Evolutionary conservation across 2,113 vertebrate species (phyloP).

Genomic region (Tetraodon nigroviridis): DNA sequence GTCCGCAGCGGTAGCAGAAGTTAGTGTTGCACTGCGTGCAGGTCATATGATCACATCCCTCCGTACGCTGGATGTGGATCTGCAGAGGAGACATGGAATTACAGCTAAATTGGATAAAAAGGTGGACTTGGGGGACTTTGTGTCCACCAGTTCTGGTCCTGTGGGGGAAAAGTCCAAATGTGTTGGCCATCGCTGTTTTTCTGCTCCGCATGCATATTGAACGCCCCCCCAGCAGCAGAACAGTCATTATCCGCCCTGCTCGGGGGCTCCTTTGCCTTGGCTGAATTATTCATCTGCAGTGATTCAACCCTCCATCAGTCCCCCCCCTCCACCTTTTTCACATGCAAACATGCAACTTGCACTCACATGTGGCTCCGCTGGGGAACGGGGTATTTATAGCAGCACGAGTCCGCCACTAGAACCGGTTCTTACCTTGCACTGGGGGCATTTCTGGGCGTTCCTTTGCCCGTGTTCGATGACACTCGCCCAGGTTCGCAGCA

Average conservation of each 20-base stretch:
- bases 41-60: slow-evolving; percentile 98
- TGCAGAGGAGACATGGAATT: slow-evolving; percentile 51
- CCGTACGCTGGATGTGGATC: slow-evolving; percentile 98
- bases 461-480: slow-evolving; percentile 96
- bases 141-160: slow-evolving; percentile 18
- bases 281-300: slow-evolving; percentile 40
- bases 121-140: slow-evolving; percentile 10
- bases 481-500: slow-evolving; percentile 92
- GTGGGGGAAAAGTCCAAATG: slow-evolving; percentile 2
- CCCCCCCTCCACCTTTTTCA: background rate
- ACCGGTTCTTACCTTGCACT: slow-evolving; percentile 82
- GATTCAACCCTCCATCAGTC: slow-evolving; percentile 28
- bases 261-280: slow-evolving; percentile 27
- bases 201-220: slow-evolving; percentile 13
- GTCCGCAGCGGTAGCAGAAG: slow-evolving; percentile 98
- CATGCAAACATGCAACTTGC: slow-evolving; percentile 2
- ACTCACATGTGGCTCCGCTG: slow-evolving; percentile 58
- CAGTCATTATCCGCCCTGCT: slow-evolving; percentile 34
- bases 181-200: background rate
- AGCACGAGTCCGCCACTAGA: background rate
- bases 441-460: slow-evolving; percentile 97
- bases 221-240: slow-evolving; percentile 8
- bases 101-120: slow-evolving; percentile 42
- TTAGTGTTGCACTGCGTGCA: slow-evolving; percentile 98
- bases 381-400: too few species aligned